Conservation (phyloP, 2,797 vertebrate genomes). For the Sebastes hopkinsi region DNA sequence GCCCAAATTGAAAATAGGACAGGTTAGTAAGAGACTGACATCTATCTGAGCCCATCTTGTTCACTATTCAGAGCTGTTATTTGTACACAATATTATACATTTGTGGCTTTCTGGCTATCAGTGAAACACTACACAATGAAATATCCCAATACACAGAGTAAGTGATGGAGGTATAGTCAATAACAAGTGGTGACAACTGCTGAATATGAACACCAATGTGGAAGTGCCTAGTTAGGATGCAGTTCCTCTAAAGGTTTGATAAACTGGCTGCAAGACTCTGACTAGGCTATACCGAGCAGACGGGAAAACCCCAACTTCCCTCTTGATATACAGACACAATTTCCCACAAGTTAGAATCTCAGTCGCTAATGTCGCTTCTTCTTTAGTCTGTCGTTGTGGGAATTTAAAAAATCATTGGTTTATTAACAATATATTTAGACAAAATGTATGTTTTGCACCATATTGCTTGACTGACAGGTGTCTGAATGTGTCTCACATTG, state of each 20-base stretch:
- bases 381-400: not conserved
- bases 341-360: not conserved
- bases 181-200: not conserved
- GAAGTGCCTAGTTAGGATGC: conserved; percentile 19
- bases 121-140: not conserved
- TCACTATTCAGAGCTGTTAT: not conserved
- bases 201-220: not conserved
- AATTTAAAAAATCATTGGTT: no score
- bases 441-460: no score
- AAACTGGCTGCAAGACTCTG: not conserved
- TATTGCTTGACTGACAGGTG: not conserved
- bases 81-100: not conserved
- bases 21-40: not conserved
- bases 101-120: not conserved
- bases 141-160: not conserved
- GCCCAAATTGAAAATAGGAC: not conserved
- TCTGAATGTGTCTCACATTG: not conserved
- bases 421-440: no score
- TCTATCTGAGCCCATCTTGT: not conserved
- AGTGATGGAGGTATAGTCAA: not conserved
- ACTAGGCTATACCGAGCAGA: not conserved
- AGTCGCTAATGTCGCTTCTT: not conserved
- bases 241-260: conserved; percentile 27
- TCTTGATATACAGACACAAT: not conserved
- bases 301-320: conserved; percentile 38